Conservation (phyloP, 2,113 vertebrate genomes). For the Excalfactoria chinensis region DNA sequence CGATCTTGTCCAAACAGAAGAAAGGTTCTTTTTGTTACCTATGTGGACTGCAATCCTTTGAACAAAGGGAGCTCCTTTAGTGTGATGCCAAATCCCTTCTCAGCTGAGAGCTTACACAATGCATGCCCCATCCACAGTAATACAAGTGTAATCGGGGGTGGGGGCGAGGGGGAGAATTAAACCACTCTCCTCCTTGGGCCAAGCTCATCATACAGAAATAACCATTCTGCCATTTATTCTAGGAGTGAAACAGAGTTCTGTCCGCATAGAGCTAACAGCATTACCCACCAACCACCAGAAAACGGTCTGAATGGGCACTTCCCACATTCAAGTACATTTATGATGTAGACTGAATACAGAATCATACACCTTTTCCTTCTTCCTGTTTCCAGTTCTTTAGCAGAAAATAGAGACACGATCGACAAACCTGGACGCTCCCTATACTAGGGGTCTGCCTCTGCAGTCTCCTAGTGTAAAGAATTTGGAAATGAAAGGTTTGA, state of each 20-base stretch:
- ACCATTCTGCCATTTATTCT: background rate
- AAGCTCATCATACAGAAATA: background rate
- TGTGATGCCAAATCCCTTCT: constrained; percentile 30
- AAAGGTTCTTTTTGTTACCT: background rate
- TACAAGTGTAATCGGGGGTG: background rate
- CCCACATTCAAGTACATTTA: background rate
- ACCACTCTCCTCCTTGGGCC: background rate
- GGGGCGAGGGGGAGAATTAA: background rate
- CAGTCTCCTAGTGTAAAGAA: background rate
- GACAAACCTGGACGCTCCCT: background rate
- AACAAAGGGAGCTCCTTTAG: constrained; percentile 49
- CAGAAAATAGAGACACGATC: background rate
- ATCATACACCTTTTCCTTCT: accelerated
- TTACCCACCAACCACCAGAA: background rate
- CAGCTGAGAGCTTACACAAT: background rate
- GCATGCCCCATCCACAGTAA: background rate
- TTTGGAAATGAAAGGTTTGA: background rate
- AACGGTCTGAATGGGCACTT: background rate
- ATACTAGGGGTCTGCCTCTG: background rate
- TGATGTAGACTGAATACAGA: background rate
- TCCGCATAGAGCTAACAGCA: background rate
- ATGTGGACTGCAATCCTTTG: constrained; percentile 58
- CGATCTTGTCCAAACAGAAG: constrained; percentile 39
- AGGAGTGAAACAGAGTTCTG: background rate
- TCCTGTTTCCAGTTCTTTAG: background rate